Evolutionary conservation across 1,140 invertebrate genomes (phyloP), one percentile per base, ranked within the genome.

Genomic region (Calosoma granatense): DNA sequence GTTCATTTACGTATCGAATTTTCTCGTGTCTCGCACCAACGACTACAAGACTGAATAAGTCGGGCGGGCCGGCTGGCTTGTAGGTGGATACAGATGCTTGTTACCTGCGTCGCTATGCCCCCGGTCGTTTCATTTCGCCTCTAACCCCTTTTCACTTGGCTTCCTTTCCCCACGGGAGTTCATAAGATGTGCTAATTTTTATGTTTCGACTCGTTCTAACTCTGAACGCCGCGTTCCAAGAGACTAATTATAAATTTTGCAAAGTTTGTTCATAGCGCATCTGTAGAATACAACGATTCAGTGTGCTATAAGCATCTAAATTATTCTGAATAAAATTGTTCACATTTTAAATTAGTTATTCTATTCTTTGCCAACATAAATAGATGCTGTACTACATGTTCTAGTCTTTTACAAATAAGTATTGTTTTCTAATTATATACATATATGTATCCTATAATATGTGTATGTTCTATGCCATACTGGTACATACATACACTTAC

Each of bases 151-250:
- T 36, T 36, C 26, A 36, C n/a, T 36, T 47, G 14, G 41, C 41
- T 47, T 47, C 17, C 9, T 47, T 17, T 47, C 15, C 41, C 41
- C 41, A 47, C 4, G 60, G 57, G 59, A 52, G 23, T 56, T 55
- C 56, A 52, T 61, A 56, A 47, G 57, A 61, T 56, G 60, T 61
- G 60, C 60, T 61, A 61, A 61, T 61, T 61, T 61, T 61, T 59
- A 61, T 61, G 60, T 61, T 59, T 55, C 47, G 41, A 56, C 54
- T 56, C 41, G 51, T 56, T 59, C 56, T 41, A 22, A 30, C 54
- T 30, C 54, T 36, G 26, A 61, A 55, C 56, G 56, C 57, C 57
- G 51, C 57, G 58, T 59, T 58, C 55, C 51, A 54, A 21, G 60
- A 61, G 60, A 56, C 57, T 61, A 61, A 61, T 61, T 61, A 54